phyloP scores from a whole-genome alignment of 1,140 invertebrate genomes.

The Spodoptera frugiperda region DNA sequence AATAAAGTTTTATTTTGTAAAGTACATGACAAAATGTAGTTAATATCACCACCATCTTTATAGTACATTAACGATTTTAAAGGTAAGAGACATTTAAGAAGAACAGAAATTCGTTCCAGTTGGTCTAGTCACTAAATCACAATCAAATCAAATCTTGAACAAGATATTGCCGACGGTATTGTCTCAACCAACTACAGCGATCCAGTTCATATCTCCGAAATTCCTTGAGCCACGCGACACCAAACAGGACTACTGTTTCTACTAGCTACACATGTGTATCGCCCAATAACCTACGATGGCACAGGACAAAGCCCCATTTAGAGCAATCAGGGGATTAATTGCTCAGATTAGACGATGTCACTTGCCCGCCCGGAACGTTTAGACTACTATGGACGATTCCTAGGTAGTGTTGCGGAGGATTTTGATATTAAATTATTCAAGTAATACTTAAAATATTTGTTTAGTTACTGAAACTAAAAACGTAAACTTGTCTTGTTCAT shows the following conservation, averaged over 20 bases:
- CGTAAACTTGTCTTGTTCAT: too few species aligned
- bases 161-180: not conserved
- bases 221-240: not conserved
- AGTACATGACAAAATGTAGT: too few species aligned
- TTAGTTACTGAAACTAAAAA: too few species aligned
- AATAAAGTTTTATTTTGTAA: too few species aligned
- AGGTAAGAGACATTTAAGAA: too few species aligned
- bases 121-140: too few species aligned
- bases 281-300: conserved; percentile 30
- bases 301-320: conserved; percentile 49
- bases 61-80: too few species aligned
- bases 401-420: too few species aligned
- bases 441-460: too few species aligned
- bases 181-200: not conserved
- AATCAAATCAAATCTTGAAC: not conserved
- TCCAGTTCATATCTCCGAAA: not conserved
- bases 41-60: too few species aligned
- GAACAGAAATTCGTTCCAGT: too few species aligned
- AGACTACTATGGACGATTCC: conserved; percentile 13
- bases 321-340: conserved; percentile 54
- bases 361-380: conserved; percentile 34
- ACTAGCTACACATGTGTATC: not conserved
- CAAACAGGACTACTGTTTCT: conserved; percentile 1
- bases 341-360: conserved; percentile 48
- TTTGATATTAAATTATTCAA: conserved; percentile 11